phyloP scores from a whole-genome alignment of 1,140 invertebrate species.

The Drosophila arawakana region DNA sequence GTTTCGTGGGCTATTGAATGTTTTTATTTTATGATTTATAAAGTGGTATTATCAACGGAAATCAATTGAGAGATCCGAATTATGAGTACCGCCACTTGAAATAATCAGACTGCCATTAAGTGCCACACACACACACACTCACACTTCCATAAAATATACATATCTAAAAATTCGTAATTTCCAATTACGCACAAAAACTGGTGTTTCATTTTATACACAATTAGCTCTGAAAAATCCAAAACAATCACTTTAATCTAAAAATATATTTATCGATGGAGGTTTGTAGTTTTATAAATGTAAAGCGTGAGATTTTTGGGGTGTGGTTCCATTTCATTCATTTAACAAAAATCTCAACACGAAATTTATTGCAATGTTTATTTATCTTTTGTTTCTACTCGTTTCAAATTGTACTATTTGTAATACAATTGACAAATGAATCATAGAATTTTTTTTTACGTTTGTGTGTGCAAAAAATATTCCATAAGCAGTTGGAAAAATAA shows the following conservation, averaged over 20 bases:
- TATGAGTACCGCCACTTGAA: conserved; percentile 26
- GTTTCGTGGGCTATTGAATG: conserved; percentile 2
- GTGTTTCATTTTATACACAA: conserved; percentile 39
- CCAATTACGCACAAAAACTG: conserved; percentile 30
- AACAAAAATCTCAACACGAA: conserved; percentile 1
- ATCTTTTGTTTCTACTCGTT: background rate
- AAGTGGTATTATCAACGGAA: conserved; percentile 44
- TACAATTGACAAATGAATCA: conserved; percentile 42
- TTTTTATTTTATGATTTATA: conserved; percentile 16
- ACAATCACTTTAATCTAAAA: conserved; percentile 1
- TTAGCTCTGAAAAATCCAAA: conserved; percentile 15
- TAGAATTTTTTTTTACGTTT: background rate
- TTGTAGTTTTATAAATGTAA: conserved; percentile 1
- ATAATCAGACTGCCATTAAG: conserved; percentile 19
- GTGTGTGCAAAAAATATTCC: conserved; percentile 29
- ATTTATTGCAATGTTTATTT: conserved; percentile 9
- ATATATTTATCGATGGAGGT: background rate
- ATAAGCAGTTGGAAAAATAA: conserved; percentile 31
- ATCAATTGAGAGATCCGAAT: conserved; percentile 41
- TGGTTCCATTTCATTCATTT: conserved; percentile 45
- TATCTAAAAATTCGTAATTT: conserved; percentile 28
- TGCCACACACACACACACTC: background rate
- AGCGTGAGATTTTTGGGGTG: conserved; percentile 28
- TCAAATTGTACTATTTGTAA: background rate
- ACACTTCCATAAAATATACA: background rate